These are phyloP conservation scores for Clupea harengus DNA, from an alignment of 2,113 vertebrate species.

Conservation along the genomic window DNA sequence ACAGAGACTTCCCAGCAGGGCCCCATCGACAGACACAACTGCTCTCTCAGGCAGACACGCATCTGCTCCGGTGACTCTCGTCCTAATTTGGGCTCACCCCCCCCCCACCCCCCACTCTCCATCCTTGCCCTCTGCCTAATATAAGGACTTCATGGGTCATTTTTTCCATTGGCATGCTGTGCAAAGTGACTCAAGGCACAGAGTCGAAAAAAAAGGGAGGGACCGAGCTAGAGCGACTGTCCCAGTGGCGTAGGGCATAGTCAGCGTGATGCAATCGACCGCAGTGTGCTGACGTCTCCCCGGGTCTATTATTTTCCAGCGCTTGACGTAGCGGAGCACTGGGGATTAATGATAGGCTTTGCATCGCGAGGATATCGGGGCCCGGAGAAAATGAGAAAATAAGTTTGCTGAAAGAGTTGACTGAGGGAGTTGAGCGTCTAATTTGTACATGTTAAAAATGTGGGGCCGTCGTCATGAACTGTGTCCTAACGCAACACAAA, in stretches of 20 bases:
- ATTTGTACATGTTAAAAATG: not conserved
- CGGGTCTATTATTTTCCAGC: not conserved
- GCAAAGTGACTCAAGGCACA: not conserved
- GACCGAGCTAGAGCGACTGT: not conserved
- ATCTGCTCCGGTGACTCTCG: not conserved
- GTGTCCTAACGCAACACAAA: not conserved
- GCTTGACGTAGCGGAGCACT: slow-evolving; percentile 9
- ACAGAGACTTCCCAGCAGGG: not conserved
- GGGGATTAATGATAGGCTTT: slow-evolving; percentile 30
- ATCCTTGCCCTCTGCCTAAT: not conserved
- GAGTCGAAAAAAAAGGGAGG: not conserved
- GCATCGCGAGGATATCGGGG: not conserved
- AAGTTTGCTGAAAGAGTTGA: not conserved
- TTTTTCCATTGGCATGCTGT: not conserved
- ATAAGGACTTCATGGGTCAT: not conserved
- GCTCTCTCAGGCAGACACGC: not conserved
- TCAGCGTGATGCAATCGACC: not conserved
- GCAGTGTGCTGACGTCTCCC: not conserved
- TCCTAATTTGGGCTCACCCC: not conserved
- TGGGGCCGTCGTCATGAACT: not conserved
- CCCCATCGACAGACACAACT: not conserved
- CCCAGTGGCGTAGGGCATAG: not conserved
- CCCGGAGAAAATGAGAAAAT: not conserved
- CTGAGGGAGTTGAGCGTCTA: not conserved
- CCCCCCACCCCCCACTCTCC: not conserved